A percentile compares a stretch with the other conserved stretches of the same genome.
These are phyloP conservation scores for Achatina immaculata DNA, from an alignment of 1,140 invertebrate genomes.

Conservation along the genomic window DNA sequence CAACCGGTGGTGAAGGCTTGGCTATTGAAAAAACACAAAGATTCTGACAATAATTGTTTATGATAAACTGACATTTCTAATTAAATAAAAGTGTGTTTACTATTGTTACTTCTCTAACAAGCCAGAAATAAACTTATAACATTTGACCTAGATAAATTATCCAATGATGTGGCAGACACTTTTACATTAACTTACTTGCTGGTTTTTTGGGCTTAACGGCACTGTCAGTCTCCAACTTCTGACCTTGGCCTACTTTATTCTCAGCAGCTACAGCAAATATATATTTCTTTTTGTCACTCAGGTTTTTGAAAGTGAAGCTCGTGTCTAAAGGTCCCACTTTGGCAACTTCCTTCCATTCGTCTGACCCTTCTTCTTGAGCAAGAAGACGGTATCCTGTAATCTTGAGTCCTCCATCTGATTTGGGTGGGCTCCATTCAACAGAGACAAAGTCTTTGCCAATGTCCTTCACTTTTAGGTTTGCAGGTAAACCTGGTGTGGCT, in stretches of 20 bases:
- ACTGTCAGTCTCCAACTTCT: conserved; percentile 89
- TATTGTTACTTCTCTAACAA: no score
- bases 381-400: conserved; percentile 97
- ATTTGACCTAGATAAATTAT: no score
- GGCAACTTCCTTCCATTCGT: conserved; percentile 86
- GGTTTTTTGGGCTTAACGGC: conserved; percentile 75
- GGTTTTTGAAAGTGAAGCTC: conserved; percentile 88
- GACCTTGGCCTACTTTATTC: conserved; percentile 93
- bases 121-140: no score
- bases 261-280: conserved; percentile 95
- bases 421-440: conserved; percentile 89
- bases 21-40: conserved; percentile 46
- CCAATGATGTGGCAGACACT: neutral
- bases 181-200: conserved; percentile 48
- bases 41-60: neutral
- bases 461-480: conserved; percentile 84
- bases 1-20: conserved; percentile 78
- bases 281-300: conserved; percentile 94
- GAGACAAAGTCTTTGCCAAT: conserved; percentile 95
- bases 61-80: conserved; percentile 7
- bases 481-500: conserved; percentile 79
- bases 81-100: no score
- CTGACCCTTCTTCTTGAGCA: conserved; percentile 81
- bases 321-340: conserved; percentile 82
- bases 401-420: conserved; percentile 86